These are phyloP conservation scores for Philonicus albiceps DNA, from an alignment of 2,888 invertebrate genomes.

Conservation along the genomic window DNA sequence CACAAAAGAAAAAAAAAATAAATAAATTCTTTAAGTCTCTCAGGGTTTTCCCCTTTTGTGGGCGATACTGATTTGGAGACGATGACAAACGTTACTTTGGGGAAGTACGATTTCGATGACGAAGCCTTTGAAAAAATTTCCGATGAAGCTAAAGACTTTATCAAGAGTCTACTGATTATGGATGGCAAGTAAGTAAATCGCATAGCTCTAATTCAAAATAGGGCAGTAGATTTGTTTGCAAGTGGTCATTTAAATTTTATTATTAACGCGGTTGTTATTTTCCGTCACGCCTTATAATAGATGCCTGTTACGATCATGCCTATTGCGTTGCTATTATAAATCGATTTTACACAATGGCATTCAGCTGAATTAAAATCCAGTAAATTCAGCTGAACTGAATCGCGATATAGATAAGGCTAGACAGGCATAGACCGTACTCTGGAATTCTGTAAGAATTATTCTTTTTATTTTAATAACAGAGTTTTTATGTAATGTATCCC, in stretches of 20 bases:
- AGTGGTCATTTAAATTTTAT: neutral
- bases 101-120: slow-evolving; percentile 92
- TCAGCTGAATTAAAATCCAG: too few species aligned
- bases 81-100: slow-evolving; percentile 92
- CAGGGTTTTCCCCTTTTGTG: slow-evolving; percentile 95
- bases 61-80: slow-evolving; percentile 93
- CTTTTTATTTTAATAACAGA: too few species aligned
- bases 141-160: slow-evolving; percentile 91
- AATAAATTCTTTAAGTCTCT: slow-evolving; percentile 71
- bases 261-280: neutral
- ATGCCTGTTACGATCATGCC: neutral
- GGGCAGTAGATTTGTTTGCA: neutral
- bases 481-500: too few species aligned
- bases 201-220: neutral
- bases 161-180: slow-evolving; percentile 83
- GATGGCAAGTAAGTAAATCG: slow-evolving; percentile 78
- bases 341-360: too few species aligned
- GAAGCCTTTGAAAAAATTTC: slow-evolving; percentile 92
- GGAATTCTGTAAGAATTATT: too few species aligned
- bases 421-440: too few species aligned
- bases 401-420: too few species aligned
- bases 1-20: too few species aligned
- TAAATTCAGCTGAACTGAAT: too few species aligned
- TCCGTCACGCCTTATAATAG: neutral
- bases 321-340: too few species aligned